phyloP scores from a whole-genome alignment of 2,113 vertebrate species.

The Pomatorhinus ruficollis region DNA sequence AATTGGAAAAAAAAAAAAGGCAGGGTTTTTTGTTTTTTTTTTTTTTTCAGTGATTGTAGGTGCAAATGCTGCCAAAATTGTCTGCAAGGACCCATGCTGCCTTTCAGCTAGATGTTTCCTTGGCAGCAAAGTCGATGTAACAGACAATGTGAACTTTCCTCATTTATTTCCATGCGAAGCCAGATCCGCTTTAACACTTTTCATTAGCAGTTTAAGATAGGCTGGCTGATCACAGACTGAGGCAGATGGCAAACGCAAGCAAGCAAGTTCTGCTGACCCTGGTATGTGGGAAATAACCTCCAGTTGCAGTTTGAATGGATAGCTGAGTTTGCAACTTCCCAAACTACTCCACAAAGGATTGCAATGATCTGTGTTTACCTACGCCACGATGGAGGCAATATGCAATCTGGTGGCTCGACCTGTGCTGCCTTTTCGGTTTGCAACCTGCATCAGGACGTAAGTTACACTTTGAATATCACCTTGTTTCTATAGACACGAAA shows the following conservation, averaged over 20 bases:
- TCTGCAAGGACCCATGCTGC: background rate
- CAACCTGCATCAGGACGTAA: background rate
- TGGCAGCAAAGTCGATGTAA: background rate
- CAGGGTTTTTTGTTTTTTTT: background rate
- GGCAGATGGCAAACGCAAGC: constrained; percentile 25
- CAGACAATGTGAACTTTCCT: constrained; percentile 17
- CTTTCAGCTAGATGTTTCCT: constrained; percentile 6
- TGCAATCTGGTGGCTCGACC: background rate
- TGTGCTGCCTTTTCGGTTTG: background rate
- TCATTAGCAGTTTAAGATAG: constrained; percentile 5
- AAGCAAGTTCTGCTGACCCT: background rate
- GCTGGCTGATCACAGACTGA: background rate
- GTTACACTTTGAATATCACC: background rate
- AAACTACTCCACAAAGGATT: background rate
- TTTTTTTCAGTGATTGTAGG: background rate
- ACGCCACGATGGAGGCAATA: background rate
- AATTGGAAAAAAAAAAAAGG: background rate
- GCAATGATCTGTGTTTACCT: background rate
- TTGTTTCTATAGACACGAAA: background rate
- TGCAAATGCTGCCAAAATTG: background rate
- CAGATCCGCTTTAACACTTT: background rate
- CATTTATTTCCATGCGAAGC: background rate
- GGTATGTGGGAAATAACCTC: background rate
- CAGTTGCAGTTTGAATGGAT: background rate
- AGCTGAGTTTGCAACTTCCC: background rate